Evolutionary conservation across 2,113 vertebrate species (phyloP), one percentile per base, ranked within the genome.

Genomic region (Penelope pileata): DNA sequence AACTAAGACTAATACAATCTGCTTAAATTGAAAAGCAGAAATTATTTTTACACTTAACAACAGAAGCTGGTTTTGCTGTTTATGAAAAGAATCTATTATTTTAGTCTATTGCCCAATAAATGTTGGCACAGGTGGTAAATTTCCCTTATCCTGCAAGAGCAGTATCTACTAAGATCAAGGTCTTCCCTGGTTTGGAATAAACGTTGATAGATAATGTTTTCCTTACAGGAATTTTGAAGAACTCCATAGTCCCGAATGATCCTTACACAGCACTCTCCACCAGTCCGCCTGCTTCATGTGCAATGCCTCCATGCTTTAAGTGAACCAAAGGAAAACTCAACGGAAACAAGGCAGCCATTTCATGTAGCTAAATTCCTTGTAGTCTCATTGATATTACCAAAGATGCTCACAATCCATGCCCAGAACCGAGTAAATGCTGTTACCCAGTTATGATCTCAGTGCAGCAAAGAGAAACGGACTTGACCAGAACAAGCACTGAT

Each of bases 101-200:
- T 83, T 91, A 88, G 64, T 50, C 18, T 70, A 36, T 34, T 86
- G 67, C 72, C 79, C 58, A 69, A 62, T 90, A 62, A 85, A 50
- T 77, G 32, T 80, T 94, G 83, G 88, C 77, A 95, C 42, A 90
- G 85, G 86, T 88, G 68, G 22, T 38, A 75, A 89, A 83, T 83
- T 94, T 73, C 50, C 76, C 76, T 96, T 90, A 73, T 63, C 79
- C 90, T 88, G 75, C 85, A 95, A 85, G 62, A 69, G 40, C 43
- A 82, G 7, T 11, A 64, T 76, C 17, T 86, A 45, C 50, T 59
- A 90, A 93, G 88, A 85, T 88, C 83, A 77, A 76, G 40, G 36
- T 69, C 67, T 94, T 83, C 30, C 30, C 22, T 54, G 42, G 4
- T 6, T 29, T 83, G 6, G 0, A 77, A 88, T 53, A 58, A 83